Base-by-base conservation (phyloP, 2,888 invertebrate species). In the Ophioninae sp. region DNA sequence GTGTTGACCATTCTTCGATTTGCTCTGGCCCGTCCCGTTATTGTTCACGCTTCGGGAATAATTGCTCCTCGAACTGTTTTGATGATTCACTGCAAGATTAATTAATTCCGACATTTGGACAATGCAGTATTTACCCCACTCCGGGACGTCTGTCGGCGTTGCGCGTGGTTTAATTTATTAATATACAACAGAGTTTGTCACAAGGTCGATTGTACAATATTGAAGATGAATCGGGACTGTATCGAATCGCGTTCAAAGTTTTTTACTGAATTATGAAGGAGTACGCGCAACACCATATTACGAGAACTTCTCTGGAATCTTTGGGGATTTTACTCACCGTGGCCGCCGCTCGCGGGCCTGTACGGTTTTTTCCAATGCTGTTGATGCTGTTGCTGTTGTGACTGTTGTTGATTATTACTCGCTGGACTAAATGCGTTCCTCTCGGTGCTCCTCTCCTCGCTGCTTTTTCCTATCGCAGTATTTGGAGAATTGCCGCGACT, bases 401-500 rank as follows among this genome's bases (percentile, higher is more conserved):
- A 77, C 20, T 88, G 90, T 20, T 88, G 90, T 81, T 91, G 90
- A 85, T 88, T 88, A 72, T 87, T 87, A 73, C 90, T 90, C 76
- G 91, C 90, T 83, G 90, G 89, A 84, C 91, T 90, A 85, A 89
- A 91, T 69, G 89, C 85, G 81, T 90, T 89, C 82, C 90, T 89
- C 74, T 92, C 91, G 84, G 89, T 91, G 82, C 88, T 89, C 86
- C 90, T 89, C 50, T 92, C 91, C 23, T 92, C 92, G 23, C 84
- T 87, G 41, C 57, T 20, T 81, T 92, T 92, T 41, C 91, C 90
- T 7, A 79, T 78, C 50, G 92, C 91, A 72, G 90, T 91, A 59
- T 93, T 93, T n/a, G 93, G 92, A 64, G 92, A 93, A 88, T 93
- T 92, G 74, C 92, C 93, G 81, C 92, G 91, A 86, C 93, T 93